Evolutionary conservation across 2,113 vertebrate genomes (phyloP).

Genomic region (Paedocypris sp.): DNA sequence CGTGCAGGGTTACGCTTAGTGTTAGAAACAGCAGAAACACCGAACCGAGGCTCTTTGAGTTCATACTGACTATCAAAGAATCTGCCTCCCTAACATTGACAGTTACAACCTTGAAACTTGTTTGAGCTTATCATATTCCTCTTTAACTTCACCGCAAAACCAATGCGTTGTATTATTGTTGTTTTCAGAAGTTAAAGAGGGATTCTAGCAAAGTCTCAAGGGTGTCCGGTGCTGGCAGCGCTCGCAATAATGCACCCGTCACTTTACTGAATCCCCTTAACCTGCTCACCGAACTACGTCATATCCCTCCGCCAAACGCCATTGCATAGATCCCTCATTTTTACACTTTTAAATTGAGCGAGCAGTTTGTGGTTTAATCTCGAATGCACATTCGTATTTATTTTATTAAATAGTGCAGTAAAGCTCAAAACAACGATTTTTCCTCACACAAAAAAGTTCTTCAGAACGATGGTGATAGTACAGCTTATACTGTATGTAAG

Average conservation of each 20-base stretch:
- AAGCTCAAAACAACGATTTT: no score
- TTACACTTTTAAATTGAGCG: background rate
- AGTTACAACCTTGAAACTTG: slow-evolving; percentile 34
- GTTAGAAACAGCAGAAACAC: slow-evolving; percentile 46
- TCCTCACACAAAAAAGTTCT: no score
- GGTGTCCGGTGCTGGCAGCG: slow-evolving; percentile 46
- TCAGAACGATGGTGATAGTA: no score
- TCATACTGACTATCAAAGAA: slow-evolving; percentile 50
- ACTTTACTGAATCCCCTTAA: slow-evolving; percentile 54
- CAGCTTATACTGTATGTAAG: no score
- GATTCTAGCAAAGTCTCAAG: slow-evolving; percentile 32
- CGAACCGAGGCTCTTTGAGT: slow-evolving; percentile 42
- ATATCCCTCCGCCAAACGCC: slow-evolving; percentile 24
- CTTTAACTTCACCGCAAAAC: slow-evolving; percentile 17
- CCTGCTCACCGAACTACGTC: slow-evolving; percentile 55
- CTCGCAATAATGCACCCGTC: slow-evolving; percentile 49
- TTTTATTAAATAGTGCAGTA: no score
- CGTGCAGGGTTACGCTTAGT: slow-evolving; percentile 49
- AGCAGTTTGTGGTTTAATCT: no score
- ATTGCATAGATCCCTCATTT: slow-evolving; percentile 4
- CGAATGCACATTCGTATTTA: no score
- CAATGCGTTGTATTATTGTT: no score
- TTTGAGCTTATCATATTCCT: slow-evolving; percentile 46
- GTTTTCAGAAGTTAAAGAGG: background rate
- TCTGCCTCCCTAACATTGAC: slow-evolving; percentile 45